These are phyloP conservation scores for Morelia viridis DNA, from an alignment of 2,797 vertebrate genomes.

Conservation along the genomic window DNA sequence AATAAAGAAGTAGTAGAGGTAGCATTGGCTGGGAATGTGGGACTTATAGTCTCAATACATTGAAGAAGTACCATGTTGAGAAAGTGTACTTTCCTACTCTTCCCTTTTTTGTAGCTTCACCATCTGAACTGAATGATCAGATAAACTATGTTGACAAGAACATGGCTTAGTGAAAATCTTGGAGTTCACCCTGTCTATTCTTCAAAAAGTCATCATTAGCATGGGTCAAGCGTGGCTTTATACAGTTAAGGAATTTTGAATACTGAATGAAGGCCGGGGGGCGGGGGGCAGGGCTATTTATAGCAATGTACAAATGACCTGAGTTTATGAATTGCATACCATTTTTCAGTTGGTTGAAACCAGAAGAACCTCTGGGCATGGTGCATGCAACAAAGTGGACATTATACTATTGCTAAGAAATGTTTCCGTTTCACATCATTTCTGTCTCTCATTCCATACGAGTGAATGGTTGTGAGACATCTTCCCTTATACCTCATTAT, in stretches of 20 bases:
- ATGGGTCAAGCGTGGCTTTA: conserved; percentile 63
- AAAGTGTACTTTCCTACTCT: not conserved
- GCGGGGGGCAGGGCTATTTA: not conserved
- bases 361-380: not conserved
- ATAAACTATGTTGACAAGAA: conserved; percentile 34
- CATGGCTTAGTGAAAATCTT: conserved; percentile 44
- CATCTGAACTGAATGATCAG: conserved; percentile 33
- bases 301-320: not conserved
- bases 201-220: conserved; percentile 51
- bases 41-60: not conserved
- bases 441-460: not conserved
- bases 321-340: not conserved
- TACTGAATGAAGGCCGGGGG: conserved; percentile 37
- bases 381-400: not conserved
- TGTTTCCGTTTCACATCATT: not conserved
- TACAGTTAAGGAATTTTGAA: conserved; percentile 56
- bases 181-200: conserved; percentile 4
- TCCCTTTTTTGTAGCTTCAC: conserved; percentile 25
- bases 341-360: not conserved
- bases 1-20: not conserved
- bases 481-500: not conserved
- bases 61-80: not conserved
- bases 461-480: too few species aligned
- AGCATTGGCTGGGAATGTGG: not conserved
- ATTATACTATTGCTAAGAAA: not conserved